Conservation (phyloP, 2,888 invertebrate genomes). For the Eristalinus sepulchralis region DNA sequence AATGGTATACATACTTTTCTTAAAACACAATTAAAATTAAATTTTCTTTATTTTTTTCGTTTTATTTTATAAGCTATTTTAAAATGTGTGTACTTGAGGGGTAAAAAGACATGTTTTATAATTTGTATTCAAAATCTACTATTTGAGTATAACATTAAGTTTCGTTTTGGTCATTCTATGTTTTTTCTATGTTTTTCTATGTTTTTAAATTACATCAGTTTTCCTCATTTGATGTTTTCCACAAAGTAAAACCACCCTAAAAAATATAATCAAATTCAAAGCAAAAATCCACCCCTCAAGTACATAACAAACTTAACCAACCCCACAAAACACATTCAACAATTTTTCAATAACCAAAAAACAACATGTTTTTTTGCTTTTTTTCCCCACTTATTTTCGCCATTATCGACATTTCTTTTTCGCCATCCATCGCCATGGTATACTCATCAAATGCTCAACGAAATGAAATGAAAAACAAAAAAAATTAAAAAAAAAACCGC, state of each 20-base stretch:
- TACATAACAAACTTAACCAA: background rate
- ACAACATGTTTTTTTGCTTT: constrained; percentile 17
- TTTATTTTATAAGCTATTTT: background rate
- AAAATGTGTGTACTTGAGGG: background rate
- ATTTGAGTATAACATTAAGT: too few relatives aligned
- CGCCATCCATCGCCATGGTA: background rate
- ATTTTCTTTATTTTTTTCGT: background rate
- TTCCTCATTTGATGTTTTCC: too few relatives aligned
- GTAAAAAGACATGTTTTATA: background rate
- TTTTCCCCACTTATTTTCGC: background rate
- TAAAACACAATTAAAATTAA: background rate
- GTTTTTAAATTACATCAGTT: background rate
- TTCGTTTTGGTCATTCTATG: too few relatives aligned
- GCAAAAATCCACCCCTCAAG: background rate
- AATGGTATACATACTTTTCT: constrained; percentile 85
- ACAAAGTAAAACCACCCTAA: too few relatives aligned
- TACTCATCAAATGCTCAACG: background rate
- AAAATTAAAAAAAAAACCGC: constrained; percentile 22
- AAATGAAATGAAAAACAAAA: background rate
- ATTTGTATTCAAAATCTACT: too few relatives aligned
- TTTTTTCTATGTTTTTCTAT: background rate
- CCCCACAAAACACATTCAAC: background rate
- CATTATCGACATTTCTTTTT: background rate
- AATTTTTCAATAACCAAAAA: background rate
- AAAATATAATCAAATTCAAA: background rate